Evolutionary conservation across 2,797 vertebrate genomes (phyloP).

Genomic region (Leucoraja ocellata): DNA sequence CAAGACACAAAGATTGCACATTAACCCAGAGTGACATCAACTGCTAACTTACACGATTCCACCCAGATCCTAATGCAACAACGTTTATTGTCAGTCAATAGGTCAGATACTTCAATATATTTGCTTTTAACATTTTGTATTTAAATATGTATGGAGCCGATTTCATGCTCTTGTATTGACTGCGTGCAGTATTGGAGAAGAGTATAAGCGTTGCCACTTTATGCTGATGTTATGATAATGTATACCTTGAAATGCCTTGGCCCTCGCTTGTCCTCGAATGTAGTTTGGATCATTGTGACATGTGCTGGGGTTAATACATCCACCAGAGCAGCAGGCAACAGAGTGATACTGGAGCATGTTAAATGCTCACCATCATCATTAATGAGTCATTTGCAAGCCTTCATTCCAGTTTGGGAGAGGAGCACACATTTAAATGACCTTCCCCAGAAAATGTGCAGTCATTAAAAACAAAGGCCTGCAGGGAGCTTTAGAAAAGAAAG

Average conservation of each 20-base stretch:
- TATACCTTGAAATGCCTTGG: background rate
- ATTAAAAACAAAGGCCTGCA: background rate
- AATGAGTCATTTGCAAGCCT: background rate
- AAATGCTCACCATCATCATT: background rate
- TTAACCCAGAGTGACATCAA: background rate
- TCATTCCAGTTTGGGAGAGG: background rate
- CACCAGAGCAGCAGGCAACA: background rate
- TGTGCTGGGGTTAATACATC: background rate
- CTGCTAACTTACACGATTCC: background rate
- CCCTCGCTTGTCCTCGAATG: background rate
- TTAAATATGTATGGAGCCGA: background rate
- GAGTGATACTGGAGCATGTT: background rate
- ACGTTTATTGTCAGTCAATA: background rate
- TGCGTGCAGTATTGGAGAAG: background rate
- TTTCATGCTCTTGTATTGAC: background rate
- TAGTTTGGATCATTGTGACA: background rate
- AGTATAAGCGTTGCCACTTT: background rate
- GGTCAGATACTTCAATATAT: background rate
- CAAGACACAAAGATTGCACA: background rate
- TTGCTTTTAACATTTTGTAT: background rate
- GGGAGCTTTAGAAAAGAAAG: background rate
- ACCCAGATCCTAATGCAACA: background rate
- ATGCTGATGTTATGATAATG: background rate
- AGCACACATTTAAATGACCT: conserved; percentile 3
- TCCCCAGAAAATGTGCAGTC: background rate